Conservation (phyloP, 1,140 invertebrate species). For the Cyclina sinensis region DNA sequence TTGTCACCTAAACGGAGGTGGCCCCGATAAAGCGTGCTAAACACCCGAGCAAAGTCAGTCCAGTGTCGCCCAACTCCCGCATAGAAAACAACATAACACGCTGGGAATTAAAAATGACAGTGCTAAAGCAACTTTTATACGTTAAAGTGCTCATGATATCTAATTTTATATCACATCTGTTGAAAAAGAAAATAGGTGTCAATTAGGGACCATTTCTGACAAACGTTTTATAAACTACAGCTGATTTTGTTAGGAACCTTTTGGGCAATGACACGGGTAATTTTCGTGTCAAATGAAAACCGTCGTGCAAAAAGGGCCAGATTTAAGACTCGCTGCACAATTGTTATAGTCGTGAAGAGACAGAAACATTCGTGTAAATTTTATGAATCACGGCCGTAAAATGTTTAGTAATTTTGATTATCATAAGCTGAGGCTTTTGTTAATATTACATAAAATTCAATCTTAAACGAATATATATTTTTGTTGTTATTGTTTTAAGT, state of each 20-base stretch:
- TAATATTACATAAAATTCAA: no score
- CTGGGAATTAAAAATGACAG: conserved; percentile 28
- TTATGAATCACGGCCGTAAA: no score
- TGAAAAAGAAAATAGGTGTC: conserved; percentile 37
- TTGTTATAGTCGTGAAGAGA: no score
- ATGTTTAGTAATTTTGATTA: no score
- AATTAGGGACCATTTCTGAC: neutral
- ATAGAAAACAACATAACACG: conserved; percentile 42
- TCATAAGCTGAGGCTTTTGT: no score
- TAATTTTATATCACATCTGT: conserved; percentile 56
- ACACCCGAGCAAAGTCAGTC: neutral
- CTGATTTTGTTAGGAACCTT: conserved; percentile 4
- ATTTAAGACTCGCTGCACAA: no score
- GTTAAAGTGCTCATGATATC: neutral
- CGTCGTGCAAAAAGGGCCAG: neutral
- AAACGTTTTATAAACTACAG: neutral
- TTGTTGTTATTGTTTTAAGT: no score
- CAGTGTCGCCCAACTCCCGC: conserved; percentile 29
- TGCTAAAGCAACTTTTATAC: neutral
- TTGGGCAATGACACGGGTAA: conserved; percentile 24
- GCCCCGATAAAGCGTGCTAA: conserved; percentile 34
- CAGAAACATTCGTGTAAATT: no score
- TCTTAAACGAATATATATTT: no score
- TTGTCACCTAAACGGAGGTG: conserved; percentile 40
- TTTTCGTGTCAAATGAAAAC: conserved; percentile 59